These are phyloP conservation scores for Caenorhabditis briggsae DNA, from an alignment of 1,140 invertebrate genomes.

Conservation along the genomic window DNA sequence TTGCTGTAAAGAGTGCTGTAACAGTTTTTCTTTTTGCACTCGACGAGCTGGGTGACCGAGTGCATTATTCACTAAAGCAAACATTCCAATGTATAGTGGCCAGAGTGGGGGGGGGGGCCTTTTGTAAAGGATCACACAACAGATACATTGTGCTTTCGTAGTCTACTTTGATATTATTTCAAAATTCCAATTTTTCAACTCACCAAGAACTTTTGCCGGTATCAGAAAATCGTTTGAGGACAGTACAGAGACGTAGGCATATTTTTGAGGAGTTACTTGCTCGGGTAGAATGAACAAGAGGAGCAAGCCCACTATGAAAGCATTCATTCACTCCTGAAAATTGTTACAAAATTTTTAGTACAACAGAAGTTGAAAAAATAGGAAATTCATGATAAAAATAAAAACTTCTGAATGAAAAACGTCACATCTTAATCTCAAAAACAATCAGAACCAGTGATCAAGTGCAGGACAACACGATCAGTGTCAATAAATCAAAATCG, in stretches of 20 bases:
- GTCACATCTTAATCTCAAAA: background rate
- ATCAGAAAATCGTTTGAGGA: conserved; percentile 68
- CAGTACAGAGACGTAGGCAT: conserved; percentile 67
- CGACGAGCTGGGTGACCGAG: background rate
- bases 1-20: background rate
- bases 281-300: background rate
- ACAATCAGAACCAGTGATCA: background rate
- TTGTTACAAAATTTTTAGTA: background rate
- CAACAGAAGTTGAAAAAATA: background rate
- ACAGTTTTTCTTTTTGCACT: conserved; percentile 13
- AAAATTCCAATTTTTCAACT: background rate
- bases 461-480: background rate
- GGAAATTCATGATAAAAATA: background rate
- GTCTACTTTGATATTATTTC: conserved; percentile 28
- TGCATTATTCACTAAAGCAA: conserved; percentile 39
- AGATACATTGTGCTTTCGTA: conserved; percentile 11
- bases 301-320: background rate
- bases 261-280: conserved; percentile 9
- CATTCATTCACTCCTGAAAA: conserved; percentile 38
- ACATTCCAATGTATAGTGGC: conserved; percentile 18
- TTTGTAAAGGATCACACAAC: conserved; percentile 45
- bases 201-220: conserved; percentile 68
- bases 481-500: conserved; percentile 11
- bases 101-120: background rate
- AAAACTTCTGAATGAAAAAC: background rate